phyloP scores from a whole-genome alignment of 1,140 invertebrate genomes.

The Drosophila eugracilis region DNA sequence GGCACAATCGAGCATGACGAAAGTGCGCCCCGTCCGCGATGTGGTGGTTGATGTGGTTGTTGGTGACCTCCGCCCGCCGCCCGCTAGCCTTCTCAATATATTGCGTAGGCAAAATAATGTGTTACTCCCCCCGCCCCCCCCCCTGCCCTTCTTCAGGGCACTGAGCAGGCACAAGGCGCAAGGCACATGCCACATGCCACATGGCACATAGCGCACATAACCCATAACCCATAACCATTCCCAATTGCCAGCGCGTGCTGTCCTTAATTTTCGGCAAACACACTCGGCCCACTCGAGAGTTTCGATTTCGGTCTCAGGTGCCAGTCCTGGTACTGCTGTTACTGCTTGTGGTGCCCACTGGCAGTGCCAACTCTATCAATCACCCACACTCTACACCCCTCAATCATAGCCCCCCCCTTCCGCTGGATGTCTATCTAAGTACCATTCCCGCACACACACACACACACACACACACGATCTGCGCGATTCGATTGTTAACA shows the following conservation, averaged over 20 bases:
- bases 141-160: conserved; percentile 15
- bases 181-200: conserved; percentile 2
- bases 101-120: conserved; percentile 24
- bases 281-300: conserved; percentile 21
- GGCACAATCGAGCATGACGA: conserved; percentile 81
- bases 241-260: conserved; percentile 57
- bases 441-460: conserved; percentile 5
- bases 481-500: conserved; percentile 40
- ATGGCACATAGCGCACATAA: conserved; percentile 23
- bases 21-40: conserved; percentile 60
- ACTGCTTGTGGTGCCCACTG: too few species aligned
- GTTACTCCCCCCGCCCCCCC: conserved; percentile 8
- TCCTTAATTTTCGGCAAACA: conserved; percentile 75
- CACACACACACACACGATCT: too few species aligned
- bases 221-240: conserved; percentile 41
- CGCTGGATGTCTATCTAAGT: not conserved
- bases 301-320: conserved; percentile 48
- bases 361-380: conserved; percentile 43
- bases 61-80: conserved; percentile 1
- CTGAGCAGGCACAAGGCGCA: conserved; percentile 7
- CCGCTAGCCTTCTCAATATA: not conserved
- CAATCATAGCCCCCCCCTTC: too few species aligned
- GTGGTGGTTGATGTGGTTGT: conserved; percentile 59
- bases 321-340: too few species aligned
- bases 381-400: conserved; percentile 7